These are phyloP conservation scores for Cherax quadricarinatus DNA, from an alignment of 1,140 invertebrate genomes.

Conservation along the genomic window DNA sequence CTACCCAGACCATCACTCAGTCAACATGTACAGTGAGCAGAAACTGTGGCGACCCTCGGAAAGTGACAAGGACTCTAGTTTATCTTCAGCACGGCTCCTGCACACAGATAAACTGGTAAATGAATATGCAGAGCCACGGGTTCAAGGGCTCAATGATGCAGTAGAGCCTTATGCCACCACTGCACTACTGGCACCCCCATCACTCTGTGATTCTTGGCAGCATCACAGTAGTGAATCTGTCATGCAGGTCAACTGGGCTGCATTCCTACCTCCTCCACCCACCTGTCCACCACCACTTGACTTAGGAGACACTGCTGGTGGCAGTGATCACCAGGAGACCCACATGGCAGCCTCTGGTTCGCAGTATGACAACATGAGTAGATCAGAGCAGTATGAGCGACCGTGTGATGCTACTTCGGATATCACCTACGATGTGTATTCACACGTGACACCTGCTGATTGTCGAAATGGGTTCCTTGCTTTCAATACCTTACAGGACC, in stretches of 20 bases:
- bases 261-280: constrained; percentile 67
- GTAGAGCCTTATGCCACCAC: constrained; percentile 26
- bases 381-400: constrained; percentile 50
- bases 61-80: constrained; percentile 44
- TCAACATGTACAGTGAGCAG: constrained; percentile 43
- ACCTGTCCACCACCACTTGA: constrained; percentile 65
- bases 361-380: constrained; percentile 47
- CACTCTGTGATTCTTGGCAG: neutral
- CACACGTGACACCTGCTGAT: constrained; percentile 39
- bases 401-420: constrained; percentile 64
- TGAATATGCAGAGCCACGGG: constrained; percentile 22
- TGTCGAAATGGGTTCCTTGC: constrained; percentile 34
- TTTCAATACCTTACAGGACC: constrained; percentile 40
- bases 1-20: constrained; percentile 24
- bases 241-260: constrained; percentile 62
- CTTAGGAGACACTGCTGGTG: constrained; percentile 2
- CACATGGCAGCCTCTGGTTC: constrained; percentile 28
- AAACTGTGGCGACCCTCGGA: constrained; percentile 17
- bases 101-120: constrained; percentile 22
- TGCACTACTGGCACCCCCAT: constrained; percentile 15
- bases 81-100: constrained; percentile 6
- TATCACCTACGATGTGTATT: constrained; percentile 69
- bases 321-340: constrained; percentile 37
- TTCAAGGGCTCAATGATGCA: neutral
- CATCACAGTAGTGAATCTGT: constrained; percentile 13